These are phyloP conservation scores for Lithodes maja DNA, from an alignment of 2,888 invertebrate genomes.

Conservation along the genomic window DNA sequence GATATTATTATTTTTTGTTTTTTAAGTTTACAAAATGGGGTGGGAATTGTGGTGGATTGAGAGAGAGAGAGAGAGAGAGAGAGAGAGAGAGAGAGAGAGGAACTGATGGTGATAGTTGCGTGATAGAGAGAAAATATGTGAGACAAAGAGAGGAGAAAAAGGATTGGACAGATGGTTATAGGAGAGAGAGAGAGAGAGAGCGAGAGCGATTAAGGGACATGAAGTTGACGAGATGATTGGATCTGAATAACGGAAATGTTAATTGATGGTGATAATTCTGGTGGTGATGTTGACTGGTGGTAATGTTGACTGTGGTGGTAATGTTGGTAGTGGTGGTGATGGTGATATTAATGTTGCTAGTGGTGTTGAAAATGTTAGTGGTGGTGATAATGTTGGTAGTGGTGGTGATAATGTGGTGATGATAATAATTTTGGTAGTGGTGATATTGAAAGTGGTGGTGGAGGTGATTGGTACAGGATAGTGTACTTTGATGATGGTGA, in stretches of 20 bases:
- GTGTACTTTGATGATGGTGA: background rate
- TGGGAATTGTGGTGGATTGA: background rate
- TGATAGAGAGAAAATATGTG: background rate
- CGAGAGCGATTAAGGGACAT: background rate
- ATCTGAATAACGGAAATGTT: background rate
- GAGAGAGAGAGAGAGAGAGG: background rate
- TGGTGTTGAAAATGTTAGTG: background rate
- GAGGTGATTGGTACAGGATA: background rate
- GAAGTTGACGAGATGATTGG: background rate
- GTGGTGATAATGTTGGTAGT: slow-evolving; percentile 10
- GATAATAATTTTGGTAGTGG: background rate
- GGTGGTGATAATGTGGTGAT: slow-evolving; percentile 28
- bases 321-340: background rate
- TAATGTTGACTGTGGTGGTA: background rate
- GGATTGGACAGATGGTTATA: background rate
- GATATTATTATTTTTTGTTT: no score
- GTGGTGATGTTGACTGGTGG: background rate
- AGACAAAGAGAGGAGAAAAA: background rate
- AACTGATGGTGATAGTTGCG: background rate
- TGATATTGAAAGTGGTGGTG: background rate
- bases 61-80: slow-evolving; percentile 26
- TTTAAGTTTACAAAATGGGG: background rate
- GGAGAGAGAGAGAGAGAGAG: background rate
- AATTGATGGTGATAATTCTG: background rate
- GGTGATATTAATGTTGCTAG: background rate